Percentiles rank a stretch among this genome's conserved stretches.
phyloP scores from a whole-genome alignment of 2,113 vertebrate genomes.

The Pan troglodytes region NHGRI_mPanTro3-v2.1_pri NC_072401.2:116151501-116152000 shows the following conservation, averaged over 20 bases:
- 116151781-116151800: not conserved
- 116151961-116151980: not conserved
- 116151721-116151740: not conserved
- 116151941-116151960: not conserved
- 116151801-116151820: not conserved
- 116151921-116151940: not conserved
- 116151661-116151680: not conserved
- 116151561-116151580: not conserved
- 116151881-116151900: not conserved
- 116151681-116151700: not conserved
- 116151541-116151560: not conserved
- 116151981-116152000: not conserved
- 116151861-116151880: not conserved
- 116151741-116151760: not conserved
- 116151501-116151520: not conserved
- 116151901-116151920: not conserved
- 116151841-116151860: not conserved
- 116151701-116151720: not conserved
- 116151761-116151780: not conserved
- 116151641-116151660: not conserved
- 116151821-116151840: not conserved
- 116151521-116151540: not conserved
- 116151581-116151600: not conserved
- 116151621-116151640: not conserved
- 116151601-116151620: not conserved